Conservation (phyloP, 2,797 vertebrate genomes). For the Balearica regulorum region DNA sequence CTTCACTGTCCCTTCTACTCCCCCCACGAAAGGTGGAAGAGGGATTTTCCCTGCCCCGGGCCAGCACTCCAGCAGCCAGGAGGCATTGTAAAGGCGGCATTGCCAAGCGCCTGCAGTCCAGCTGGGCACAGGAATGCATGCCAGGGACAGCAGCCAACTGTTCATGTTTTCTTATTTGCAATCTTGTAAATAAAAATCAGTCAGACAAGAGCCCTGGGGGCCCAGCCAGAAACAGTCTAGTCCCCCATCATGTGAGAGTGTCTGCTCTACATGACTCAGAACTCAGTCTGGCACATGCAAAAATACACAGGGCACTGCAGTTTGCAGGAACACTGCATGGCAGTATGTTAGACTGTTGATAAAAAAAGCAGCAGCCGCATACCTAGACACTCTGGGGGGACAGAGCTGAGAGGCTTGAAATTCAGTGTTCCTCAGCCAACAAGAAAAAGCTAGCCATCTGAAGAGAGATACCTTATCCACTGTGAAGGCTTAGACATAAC, state of each 20-base stretch:
- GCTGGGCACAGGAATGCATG: neutral
- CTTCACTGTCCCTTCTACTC: neutral
- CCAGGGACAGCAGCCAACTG: conserved; percentile 14
- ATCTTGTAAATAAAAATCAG: neutral
- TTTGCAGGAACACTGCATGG: neutral
- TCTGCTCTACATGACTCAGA: neutral
- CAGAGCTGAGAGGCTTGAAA: neutral
- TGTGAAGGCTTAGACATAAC: neutral
- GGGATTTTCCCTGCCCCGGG: neutral
- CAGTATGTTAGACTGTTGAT: neutral
- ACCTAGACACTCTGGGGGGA: neutral
- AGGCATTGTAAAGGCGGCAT: neutral
- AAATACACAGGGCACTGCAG: neutral
- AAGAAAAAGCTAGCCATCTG: neutral
- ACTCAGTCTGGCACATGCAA: neutral
- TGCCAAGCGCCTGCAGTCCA: neutral
- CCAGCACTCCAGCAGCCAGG: neutral
- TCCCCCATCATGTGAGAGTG: neutral
- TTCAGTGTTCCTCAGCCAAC: neutral
- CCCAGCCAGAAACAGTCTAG: neutral
- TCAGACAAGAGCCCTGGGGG: neutral
- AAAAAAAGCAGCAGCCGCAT: neutral
- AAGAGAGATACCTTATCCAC: neutral
- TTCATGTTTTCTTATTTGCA: neutral
- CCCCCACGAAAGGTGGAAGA: neutral